These are phyloP conservation scores for Idaea aversata DNA, from an alignment of 2,888 invertebrate species.

Conservation along the genomic window DNA sequence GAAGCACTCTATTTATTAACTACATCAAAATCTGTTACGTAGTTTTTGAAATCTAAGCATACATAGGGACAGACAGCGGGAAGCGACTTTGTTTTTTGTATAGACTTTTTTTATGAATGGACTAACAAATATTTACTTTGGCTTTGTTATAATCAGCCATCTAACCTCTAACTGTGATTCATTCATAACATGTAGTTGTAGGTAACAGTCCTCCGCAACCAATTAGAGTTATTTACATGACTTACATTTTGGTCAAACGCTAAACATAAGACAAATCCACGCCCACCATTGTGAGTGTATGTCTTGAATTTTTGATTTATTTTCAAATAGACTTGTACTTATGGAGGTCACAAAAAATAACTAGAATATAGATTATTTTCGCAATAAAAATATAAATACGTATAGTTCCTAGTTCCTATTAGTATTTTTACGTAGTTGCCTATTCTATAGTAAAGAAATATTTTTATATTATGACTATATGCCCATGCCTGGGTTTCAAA, in stretches of 20 bases:
- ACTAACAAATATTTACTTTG: not conserved
- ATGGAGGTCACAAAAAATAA: not conserved
- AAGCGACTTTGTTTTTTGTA: too few species aligned
- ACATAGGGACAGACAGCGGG: too few species aligned
- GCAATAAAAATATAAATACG: not conserved
- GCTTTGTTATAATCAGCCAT: not conserved
- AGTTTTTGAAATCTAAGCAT: too few species aligned
- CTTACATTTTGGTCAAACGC: conserved; percentile 30
- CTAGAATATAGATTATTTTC: not conserved
- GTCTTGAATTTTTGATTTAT: conserved; percentile 10
- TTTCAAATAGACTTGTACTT: conserved; percentile 8
- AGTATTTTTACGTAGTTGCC: not conserved
- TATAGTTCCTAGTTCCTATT: not conserved
- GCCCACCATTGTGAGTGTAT: conserved; percentile 34
- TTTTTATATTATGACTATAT: too few species aligned
- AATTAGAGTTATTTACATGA: conserved; percentile 43
- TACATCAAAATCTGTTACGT: too few species aligned
- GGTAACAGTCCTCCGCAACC: conserved; percentile 38
- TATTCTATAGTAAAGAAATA: not conserved
- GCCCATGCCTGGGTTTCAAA: too few species aligned
- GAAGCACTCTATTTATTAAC: too few species aligned
- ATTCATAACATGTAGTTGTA: conserved; percentile 27
- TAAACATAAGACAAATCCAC: conserved; percentile 41
- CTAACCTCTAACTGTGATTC: conserved; percentile 13
- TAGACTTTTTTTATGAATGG: not conserved